These are phyloP conservation scores for Podilymbus podiceps DNA, from an alignment of 2,113 vertebrate genomes.

Conservation along the genomic window DNA sequence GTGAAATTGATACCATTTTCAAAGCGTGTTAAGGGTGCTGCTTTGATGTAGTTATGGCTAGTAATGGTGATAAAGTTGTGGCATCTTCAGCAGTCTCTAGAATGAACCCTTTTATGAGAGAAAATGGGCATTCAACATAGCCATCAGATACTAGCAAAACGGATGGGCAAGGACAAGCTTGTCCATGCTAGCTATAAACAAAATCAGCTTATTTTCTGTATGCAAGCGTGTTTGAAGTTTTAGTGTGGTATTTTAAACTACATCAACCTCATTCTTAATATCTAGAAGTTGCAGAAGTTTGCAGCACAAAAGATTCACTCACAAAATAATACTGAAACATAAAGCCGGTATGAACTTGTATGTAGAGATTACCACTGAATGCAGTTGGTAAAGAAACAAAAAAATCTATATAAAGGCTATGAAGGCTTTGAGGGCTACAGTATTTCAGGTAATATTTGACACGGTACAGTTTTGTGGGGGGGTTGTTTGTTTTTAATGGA, in stretches of 20 bases:
- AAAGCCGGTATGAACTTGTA: rapidly evolving
- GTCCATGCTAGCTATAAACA: not conserved
- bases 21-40: not conserved
- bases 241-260: not conserved
- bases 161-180: not conserved
- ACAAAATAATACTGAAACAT: not conserved
- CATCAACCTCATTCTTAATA: not conserved
- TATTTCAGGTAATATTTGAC: not conserved
- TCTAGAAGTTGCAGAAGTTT: not conserved
- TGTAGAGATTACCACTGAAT: not conserved
- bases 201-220: not conserved
- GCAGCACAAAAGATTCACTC: not conserved
- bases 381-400: not conserved
- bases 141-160: not conserved
- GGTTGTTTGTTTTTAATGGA: not conserved
- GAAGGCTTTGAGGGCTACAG: not conserved
- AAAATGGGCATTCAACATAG: not conserved
- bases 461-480: too few relatives aligned
- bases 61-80: not conserved
- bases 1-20: not conserved
- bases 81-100: not conserved
- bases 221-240: not conserved
- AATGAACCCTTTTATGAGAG: not conserved
- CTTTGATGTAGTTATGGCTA: not conserved
- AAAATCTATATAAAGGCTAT: not conserved